Conservation (phyloP, 1,140 invertebrate species). For the Liolophura sinensis region DNA sequence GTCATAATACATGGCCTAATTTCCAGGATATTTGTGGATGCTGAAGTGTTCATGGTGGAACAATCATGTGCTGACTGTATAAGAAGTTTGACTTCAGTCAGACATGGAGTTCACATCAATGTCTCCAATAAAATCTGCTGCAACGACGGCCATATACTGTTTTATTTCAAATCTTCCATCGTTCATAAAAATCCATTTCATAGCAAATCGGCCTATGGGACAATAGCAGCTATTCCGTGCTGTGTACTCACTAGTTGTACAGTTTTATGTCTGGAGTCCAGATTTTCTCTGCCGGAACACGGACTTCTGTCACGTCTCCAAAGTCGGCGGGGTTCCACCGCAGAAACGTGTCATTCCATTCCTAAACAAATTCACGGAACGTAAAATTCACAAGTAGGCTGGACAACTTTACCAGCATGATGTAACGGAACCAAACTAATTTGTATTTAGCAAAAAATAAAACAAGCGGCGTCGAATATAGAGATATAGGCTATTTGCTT, state of each 20-base stretch:
- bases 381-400: neutral
- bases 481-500: neutral
- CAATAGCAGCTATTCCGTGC: too few species aligned
- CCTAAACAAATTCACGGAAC: conserved; percentile 31
- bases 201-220: too few species aligned
- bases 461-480: neutral
- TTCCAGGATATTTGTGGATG: too few species aligned
- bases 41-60: too few species aligned
- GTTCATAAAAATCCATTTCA: too few species aligned
- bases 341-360: conserved; percentile 52
- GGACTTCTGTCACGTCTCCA: conserved; percentile 42
- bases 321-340: conserved; percentile 49
- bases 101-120: too few species aligned
- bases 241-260: conserved; percentile 83
- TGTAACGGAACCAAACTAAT: neutral
- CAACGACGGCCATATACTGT: too few species aligned
- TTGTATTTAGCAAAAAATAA: neutral
- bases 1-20: too few species aligned
- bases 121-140: too few species aligned
- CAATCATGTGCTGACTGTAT: too few species aligned
- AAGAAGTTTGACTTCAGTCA: too few species aligned
- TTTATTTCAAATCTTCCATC: too few species aligned
- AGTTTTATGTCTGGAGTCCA: conserved; percentile 86
- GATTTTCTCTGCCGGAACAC: conserved; percentile 47
- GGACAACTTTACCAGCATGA: neutral